Conservation (phyloP, 2,797 vertebrate species). For the Microctenopoma lineatum region DNA sequence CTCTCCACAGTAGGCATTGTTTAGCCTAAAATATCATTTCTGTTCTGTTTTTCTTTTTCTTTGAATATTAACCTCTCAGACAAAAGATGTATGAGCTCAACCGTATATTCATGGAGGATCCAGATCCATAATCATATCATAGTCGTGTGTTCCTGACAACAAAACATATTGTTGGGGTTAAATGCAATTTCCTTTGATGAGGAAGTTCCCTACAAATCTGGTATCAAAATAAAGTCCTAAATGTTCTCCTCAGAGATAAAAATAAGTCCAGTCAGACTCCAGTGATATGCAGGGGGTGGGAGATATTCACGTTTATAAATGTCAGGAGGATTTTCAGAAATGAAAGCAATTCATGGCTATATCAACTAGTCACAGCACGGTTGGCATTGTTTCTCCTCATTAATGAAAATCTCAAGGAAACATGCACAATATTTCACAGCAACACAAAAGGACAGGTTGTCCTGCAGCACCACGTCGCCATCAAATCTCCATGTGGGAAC, state of each 20-base stretch:
- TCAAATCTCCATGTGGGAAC: slow-evolving; percentile 36
- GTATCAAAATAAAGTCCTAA: too few species aligned
- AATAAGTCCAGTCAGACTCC: too few species aligned
- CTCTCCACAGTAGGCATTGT: neutral
- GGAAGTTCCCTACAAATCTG: too few species aligned
- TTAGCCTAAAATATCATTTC: slow-evolving; percentile 6
- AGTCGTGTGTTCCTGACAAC: neutral
- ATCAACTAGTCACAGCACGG: neutral
- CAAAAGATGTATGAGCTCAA: neutral
- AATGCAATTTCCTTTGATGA: too few species aligned
- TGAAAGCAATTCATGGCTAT: neutral
- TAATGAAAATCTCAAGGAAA: neutral
- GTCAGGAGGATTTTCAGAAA: too few species aligned
- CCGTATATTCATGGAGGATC: neutral
- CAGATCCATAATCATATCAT: neutral
- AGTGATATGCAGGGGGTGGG: too few species aligned
- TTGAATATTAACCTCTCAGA: neutral
- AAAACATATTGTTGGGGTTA: too few species aligned
- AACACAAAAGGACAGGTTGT: slow-evolving; percentile 33
- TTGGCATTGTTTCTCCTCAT: neutral
- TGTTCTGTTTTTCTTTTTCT: too few species aligned
- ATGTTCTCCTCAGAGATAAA: too few species aligned
- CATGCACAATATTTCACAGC: slow-evolving; percentile 15
- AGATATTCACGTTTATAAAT: too few species aligned
- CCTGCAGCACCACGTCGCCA: slow-evolving; percentile 33